These are phyloP conservation scores for Ormia ochracea DNA, from an alignment of 2,888 invertebrate genomes.

Conservation along the genomic window DNA sequence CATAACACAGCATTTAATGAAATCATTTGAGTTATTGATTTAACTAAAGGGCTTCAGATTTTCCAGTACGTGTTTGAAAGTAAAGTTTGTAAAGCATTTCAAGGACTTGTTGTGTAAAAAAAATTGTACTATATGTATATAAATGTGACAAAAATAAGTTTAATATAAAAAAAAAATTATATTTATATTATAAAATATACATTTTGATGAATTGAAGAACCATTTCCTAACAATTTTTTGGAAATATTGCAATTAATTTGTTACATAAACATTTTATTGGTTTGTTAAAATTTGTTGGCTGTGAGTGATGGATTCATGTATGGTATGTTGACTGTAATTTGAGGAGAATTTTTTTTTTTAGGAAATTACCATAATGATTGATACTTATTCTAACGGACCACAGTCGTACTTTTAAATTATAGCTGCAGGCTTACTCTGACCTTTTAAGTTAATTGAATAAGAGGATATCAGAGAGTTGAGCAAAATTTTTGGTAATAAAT, in stretches of 20 bases:
- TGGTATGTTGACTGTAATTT: not conserved
- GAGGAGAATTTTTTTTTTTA: not conserved
- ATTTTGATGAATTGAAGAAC: not conserved
- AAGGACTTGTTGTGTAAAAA: not conserved
- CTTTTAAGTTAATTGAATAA: too few relatives aligned
- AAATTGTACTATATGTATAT: too few relatives aligned
- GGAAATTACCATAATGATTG: too few relatives aligned
- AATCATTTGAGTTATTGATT: not conserved
- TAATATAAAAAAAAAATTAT: not conserved
- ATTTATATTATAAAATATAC: not conserved
- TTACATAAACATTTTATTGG: not conserved
- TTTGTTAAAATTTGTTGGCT: not conserved
- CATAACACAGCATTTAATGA: not conserved
- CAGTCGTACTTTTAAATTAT: too few relatives aligned
- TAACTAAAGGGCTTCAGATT: not conserved
- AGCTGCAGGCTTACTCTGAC: too few relatives aligned
- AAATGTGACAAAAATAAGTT: not conserved
- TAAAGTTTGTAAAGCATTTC: not conserved
- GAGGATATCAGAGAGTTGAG: too few relatives aligned
- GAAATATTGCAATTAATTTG: not conserved
- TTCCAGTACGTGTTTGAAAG: not conserved
- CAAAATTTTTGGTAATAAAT: too few relatives aligned
- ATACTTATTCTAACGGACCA: too few relatives aligned
- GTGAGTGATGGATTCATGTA: not conserved
- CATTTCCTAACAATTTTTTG: not conserved